A percentile compares a stretch with the other conserved stretches of the same genome.
phyloP scores from a whole-genome alignment of 2,888 invertebrate species.

The Morpho helenor region DNA sequence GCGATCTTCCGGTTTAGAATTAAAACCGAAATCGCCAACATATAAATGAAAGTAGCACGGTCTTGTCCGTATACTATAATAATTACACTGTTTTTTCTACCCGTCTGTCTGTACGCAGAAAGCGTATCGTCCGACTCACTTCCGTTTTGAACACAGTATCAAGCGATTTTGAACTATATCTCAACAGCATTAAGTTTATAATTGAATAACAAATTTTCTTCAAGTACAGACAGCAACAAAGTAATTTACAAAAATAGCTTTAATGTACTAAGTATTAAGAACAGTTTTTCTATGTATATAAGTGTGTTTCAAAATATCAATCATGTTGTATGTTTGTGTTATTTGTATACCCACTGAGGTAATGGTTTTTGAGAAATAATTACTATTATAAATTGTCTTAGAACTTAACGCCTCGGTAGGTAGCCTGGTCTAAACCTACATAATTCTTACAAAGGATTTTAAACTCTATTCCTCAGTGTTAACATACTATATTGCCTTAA shows the following conservation, averaged over 20 bases:
- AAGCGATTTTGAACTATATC: constrained; percentile 17
- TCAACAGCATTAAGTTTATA: constrained; percentile 12
- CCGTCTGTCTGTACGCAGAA: constrained; percentile 52
- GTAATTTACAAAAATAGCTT: constrained; percentile 18
- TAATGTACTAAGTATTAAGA: constrained; percentile 13
- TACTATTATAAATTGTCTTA: constrained; percentile 31
- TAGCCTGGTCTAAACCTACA: constrained; percentile 25
- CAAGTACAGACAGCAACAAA: constrained; percentile 25
- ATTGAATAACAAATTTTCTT: constrained; percentile 1
- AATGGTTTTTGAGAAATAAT: constrained; percentile 33
- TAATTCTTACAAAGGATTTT: constrained; percentile 1
- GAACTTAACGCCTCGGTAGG: constrained; percentile 28
- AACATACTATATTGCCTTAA: background rate
- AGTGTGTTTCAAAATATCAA: constrained; percentile 6
- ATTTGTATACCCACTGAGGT: constrained; percentile 24
- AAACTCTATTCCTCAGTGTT: background rate
- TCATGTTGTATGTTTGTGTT: constrained; percentile 16
- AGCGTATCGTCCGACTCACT: constrained; percentile 52
- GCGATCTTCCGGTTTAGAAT: constrained; percentile 29
- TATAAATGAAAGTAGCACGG: constrained; percentile 46
- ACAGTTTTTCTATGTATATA: constrained; percentile 6
- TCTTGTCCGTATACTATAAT: constrained; percentile 44
- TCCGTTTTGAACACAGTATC: constrained; percentile 30
- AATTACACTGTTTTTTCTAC: constrained; percentile 44
- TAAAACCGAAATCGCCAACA: constrained; percentile 33